phyloP scores from a whole-genome alignment of 2,888 invertebrate genomes.

The Apamea epomidion region DNA sequence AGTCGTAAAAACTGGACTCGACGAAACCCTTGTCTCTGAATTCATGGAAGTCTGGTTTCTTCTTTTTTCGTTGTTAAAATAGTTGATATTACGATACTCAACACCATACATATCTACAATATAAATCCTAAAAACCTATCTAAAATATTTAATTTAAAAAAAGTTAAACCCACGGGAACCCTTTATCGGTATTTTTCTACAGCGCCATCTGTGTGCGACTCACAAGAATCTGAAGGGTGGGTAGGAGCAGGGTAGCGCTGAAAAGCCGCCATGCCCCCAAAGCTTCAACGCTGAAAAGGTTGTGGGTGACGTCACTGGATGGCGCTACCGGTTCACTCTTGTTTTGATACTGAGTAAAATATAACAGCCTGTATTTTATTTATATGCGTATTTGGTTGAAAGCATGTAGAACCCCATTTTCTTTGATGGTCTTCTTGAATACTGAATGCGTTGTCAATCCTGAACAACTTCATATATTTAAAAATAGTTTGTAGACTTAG shows the following conservation, averaged over 20 bases:
- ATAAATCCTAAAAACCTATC: neutral
- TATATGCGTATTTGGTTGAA: neutral
- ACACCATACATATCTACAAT: no score
- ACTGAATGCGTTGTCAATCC: neutral
- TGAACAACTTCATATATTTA: neutral
- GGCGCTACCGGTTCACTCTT: conserved; percentile 53
- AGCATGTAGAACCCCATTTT: neutral
- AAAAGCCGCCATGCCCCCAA: conserved; percentile 9
- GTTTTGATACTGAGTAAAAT: neutral
- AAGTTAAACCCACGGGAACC: neutral
- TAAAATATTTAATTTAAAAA: neutral
- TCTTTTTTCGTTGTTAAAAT: neutral
- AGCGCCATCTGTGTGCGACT: conserved; percentile 61
- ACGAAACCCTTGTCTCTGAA: neutral
- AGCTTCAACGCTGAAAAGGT: conserved; percentile 47
- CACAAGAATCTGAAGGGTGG: conserved; percentile 37
- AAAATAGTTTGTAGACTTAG: neutral
- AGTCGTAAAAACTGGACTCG: neutral
- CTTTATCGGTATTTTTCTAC: neutral
- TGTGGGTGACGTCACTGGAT: conserved; percentile 53
- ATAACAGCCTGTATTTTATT: neutral
- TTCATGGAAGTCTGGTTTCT: neutral
- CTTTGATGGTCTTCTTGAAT: neutral
- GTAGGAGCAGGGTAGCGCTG: conserved; percentile 1
- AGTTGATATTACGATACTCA: no score